These are phyloP conservation scores for Stenodema calcarata DNA, from an alignment of 2,888 invertebrate genomes.

Conservation along the genomic window DNA sequence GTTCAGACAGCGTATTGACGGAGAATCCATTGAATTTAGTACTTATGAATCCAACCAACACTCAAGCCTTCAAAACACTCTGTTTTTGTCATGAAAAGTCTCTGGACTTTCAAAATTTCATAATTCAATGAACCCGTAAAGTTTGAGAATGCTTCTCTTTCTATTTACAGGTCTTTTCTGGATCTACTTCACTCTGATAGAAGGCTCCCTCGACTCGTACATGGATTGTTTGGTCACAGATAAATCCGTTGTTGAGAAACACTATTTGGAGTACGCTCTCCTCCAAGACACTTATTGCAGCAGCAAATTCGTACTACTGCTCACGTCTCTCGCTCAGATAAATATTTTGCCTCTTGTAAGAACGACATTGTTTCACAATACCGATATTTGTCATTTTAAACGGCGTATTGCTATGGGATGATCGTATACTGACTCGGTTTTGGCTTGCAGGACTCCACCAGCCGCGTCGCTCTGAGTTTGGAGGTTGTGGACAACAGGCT, in stretches of 20 bases:
- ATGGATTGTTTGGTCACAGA: slow-evolving; percentile 55
- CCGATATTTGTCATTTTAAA: no score
- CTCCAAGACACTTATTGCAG: slow-evolving; percentile 49
- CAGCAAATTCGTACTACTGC: slow-evolving; percentile 48
- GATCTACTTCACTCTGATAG: slow-evolving; percentile 55
- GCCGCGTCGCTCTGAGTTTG: slow-evolving; percentile 26
- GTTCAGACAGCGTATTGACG: no score
- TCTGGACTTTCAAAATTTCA: no score
- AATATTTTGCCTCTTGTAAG: slow-evolving; percentile 50
- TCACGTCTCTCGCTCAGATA: slow-evolving; percentile 48
- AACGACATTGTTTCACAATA: no score
- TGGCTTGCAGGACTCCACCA: slow-evolving; percentile 30
- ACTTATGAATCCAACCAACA: no score
- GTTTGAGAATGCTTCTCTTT: no score
- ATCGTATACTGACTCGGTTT: no score
- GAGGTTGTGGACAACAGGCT: slow-evolving; percentile 33
- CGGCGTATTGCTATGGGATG: no score
- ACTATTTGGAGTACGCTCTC: slow-evolving; percentile 53
- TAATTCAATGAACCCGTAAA: no score
- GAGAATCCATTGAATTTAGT: no score
- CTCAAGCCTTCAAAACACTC: no score
- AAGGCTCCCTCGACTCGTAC: slow-evolving; percentile 56
- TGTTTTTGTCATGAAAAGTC: no score
- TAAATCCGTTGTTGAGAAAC: slow-evolving; percentile 43
- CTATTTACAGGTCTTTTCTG: slow-evolving; percentile 53